Evolutionary conservation across 2,888 invertebrate species (phyloP).

Genomic region (Crematogaster levior): DNA sequence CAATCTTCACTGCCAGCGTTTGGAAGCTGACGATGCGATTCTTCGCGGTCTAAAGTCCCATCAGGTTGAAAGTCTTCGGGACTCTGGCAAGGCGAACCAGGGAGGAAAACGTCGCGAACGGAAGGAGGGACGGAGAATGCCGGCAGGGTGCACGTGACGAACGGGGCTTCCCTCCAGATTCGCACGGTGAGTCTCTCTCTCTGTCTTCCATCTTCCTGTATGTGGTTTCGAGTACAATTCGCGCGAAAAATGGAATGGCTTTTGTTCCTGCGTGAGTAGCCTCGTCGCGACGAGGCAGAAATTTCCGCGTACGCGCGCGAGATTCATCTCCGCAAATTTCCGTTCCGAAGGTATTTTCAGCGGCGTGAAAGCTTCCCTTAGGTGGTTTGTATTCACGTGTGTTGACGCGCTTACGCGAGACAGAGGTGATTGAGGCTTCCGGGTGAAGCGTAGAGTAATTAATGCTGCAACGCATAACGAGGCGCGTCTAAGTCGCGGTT

Average conservation of each 20-base stretch:
- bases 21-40: constrained; percentile 22
- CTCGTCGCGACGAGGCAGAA: constrained; percentile 55
- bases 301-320: constrained; percentile 63
- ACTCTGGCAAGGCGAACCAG: constrained; percentile 42
- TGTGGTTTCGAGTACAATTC: not conserved
- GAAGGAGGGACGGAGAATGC: constrained; percentile 73
- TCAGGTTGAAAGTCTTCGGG: not conserved
- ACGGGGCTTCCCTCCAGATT: constrained; percentile 78
- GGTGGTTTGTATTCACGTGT: constrained; percentile 39
- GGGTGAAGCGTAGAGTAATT: constrained; percentile 43
- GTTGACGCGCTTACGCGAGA: constrained; percentile 24
- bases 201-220: not conserved
- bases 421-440: constrained; percentile 17
- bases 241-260: constrained; percentile 19
- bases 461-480: constrained; percentile 46
- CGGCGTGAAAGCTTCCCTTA: constrained; percentile 30
- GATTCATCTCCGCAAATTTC: constrained; percentile 60
- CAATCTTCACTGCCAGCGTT: constrained; percentile 25
- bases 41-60: constrained; percentile 1
- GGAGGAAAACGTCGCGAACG: constrained; percentile 52
- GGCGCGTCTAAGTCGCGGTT: constrained; percentile 15
- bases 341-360: constrained; percentile 63
- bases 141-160: constrained; percentile 78
- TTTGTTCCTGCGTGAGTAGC: constrained; percentile 70
- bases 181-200: constrained; percentile 73